A percentile compares a stretch with the other conserved stretches of the same genome.
Evolutionary conservation across 2,113 vertebrate species (phyloP).

Genomic region (Triplophysa tibetana): DNA sequence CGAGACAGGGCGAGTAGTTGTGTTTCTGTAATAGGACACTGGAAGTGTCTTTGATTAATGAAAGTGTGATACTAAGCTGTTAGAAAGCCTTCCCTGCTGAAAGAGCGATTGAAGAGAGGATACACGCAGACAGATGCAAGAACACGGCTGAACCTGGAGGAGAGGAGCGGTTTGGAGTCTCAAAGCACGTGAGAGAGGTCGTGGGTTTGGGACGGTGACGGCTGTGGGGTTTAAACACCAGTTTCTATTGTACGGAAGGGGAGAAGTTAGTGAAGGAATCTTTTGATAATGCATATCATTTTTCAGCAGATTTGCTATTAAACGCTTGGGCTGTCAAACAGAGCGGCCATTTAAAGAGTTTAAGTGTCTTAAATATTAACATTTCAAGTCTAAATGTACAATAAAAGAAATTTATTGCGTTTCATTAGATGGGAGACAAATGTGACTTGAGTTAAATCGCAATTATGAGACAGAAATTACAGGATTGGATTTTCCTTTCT

Average conservation of each 20-base stretch:
- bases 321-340: background rate
- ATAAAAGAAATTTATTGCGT: constrained; percentile 7
- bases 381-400: background rate
- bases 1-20: constrained; percentile 85
- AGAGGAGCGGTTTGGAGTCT: constrained; percentile 28
- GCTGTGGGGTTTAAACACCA: constrained; percentile 24
- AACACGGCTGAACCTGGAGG: constrained; percentile 51
- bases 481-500: constrained; percentile 28
- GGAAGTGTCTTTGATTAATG: constrained; percentile 98
- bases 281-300: constrained; percentile 34
- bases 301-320: constrained; percentile 22
- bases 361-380: constrained; percentile 14
- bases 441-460: background rate
- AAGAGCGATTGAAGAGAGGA: constrained; percentile 79
- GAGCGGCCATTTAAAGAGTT: constrained; percentile 29
- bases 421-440: constrained; percentile 7
- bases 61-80: constrained; percentile 79
- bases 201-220: constrained; percentile 22
- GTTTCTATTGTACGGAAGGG: constrained; percentile 32
- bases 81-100: constrained; percentile 72
- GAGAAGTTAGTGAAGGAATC: constrained; percentile 40
- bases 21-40: constrained; percentile 94
- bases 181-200: constrained; percentile 34
- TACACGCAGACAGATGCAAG: constrained; percentile 77
- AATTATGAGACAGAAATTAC: background rate